Evolutionary conservation across 2,888 invertebrate genomes (phyloP).

Genomic region (Rutpela maculata): DNA sequence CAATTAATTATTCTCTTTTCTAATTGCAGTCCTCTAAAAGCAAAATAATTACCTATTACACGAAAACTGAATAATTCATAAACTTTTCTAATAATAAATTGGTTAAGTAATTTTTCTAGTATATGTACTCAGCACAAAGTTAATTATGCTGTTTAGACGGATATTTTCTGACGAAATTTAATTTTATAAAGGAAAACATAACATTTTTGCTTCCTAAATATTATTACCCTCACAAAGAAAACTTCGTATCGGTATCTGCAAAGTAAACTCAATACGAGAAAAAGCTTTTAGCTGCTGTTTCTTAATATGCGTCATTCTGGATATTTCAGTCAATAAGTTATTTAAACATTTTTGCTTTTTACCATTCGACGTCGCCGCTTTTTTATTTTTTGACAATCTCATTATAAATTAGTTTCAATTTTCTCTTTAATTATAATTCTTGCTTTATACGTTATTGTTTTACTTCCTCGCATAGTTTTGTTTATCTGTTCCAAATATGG

Average conservation of each 20-base stretch:
- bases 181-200: not conserved
- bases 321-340: slow-evolving; percentile 7
- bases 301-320: not conserved
- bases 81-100: not conserved
- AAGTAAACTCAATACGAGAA: slow-evolving; percentile 2
- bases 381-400: no score
- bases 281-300: not conserved
- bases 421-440: no score
- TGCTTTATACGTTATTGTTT: no score
- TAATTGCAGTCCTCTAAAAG: no score
- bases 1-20: no score
- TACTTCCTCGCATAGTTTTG: no score
- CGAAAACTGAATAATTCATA: no score
- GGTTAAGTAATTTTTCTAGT: not conserved
- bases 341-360: not conserved
- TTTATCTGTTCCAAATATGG: no score
- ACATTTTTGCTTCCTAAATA: slow-evolving; percentile 1
- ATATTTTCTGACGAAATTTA: not conserved
- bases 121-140: not conserved
- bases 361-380: no score
- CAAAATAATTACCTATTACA: no score
- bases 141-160: not conserved
- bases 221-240: slow-evolving; percentile 2
- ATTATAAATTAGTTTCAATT: no score
- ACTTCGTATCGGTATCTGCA: not conserved